phyloP scores from a whole-genome alignment of 1,140 invertebrate genomes.

The Danaus melanippus region DNA sequence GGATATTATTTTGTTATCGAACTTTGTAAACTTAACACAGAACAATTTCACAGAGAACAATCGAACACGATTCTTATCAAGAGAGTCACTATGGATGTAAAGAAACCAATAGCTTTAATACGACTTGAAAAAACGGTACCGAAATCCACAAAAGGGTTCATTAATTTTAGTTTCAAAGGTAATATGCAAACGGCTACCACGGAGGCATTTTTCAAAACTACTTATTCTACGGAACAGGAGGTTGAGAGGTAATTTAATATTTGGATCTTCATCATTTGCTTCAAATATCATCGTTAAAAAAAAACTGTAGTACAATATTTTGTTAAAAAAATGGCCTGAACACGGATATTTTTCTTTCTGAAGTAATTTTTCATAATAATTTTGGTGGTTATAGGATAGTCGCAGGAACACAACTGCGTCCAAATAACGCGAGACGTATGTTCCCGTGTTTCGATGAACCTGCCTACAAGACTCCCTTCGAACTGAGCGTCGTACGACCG shows the following conservation, averaged over 20 bases:
- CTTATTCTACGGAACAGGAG: conserved; percentile 70
- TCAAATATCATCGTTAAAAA: too few relatives aligned
- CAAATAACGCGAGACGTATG: conserved; percentile 85
- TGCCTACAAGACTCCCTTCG: conserved; percentile 81
- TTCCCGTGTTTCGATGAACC: conserved; percentile 97
- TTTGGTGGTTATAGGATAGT: conserved; percentile 36
- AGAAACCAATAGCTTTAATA: conserved; percentile 72
- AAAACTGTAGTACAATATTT: too few relatives aligned
- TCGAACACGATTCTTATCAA: conserved; percentile 32
- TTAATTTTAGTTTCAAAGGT: conserved; percentile 75
- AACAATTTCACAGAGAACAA: conserved; percentile 29
- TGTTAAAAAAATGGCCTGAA: too few relatives aligned
- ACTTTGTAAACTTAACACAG: too few relatives aligned
- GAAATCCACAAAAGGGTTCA: conserved; percentile 64
- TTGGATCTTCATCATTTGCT: background rate
- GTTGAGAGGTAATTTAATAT: conserved; percentile 63
- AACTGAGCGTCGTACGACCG: conserved; percentile 76
- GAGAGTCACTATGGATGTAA: conserved; percentile 49
- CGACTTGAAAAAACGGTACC: conserved; percentile 72
- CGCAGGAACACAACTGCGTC: conserved; percentile 83
- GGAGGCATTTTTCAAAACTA: conserved; percentile 76
- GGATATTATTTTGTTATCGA: too few relatives aligned
- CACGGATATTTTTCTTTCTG: too few relatives aligned
- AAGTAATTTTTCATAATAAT: background rate
- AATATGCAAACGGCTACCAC: conserved; percentile 72